Evolutionary conservation across 2,113 vertebrate species (phyloP), one percentile per base, ranked within the genome.

Genomic region (Meriones unguiculatus): DNA sequence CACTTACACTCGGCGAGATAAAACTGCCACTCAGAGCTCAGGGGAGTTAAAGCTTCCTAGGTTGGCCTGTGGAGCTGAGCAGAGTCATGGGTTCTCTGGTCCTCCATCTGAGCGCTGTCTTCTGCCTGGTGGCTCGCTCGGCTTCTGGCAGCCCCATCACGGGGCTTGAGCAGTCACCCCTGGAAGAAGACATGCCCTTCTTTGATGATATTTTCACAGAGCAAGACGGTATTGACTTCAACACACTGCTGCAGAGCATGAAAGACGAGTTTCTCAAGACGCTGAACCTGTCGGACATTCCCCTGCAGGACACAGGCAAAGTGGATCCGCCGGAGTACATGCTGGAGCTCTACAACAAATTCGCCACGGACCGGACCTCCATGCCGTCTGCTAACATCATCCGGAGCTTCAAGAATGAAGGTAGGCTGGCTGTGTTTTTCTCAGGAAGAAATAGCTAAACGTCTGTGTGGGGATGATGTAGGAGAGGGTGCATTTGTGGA

Each of bases 331-430:
- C 99, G 2, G 99, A 99, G 97, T 99, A 99, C 98, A 99, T 99
- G 99, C 93, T 99, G 96, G 99, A 99, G 97, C 99, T 99, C 52
- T 99, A 99, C 98, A 99, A 99, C 98, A 99, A 98, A 89, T 99
- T 99, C 54, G 99, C 99, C 73, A 99, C 99, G 0, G 99, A 99
- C 91, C 99, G 97, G 92, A 99, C 98, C 1, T 98, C 99, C 7
- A 99, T 99, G 99, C 99, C 99, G 0, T 99, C 99, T 0, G 99
- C 99, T 93, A 99, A 99, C 97, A 99, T 99, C 93, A 99, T 99
- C 54, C 99, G 99, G 96, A 99, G 99, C 98, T 99, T 99, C 98
- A 99, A 99, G 98, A 99, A 99, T 7, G 99, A 99, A 99, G 99
- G 99, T 99, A 99, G 95, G 98, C 88, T 24, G 95, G 98, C 46